These are phyloP conservation scores for Sebastes steindachneri DNA, from an alignment of 2,797 vertebrate genomes.

Conservation along the genomic window DNA sequence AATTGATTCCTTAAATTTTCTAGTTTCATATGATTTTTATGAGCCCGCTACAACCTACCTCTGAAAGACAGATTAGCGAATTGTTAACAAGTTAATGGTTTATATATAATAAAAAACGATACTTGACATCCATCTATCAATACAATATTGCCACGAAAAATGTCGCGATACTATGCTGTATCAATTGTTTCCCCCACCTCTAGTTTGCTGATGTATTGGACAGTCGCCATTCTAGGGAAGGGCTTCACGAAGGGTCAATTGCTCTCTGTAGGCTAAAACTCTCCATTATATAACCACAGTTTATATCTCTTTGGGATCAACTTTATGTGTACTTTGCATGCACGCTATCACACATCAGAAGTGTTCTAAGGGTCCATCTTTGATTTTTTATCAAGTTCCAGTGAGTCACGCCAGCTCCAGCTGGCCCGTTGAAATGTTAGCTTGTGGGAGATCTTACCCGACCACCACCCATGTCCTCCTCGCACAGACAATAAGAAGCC, in stretches of 20 bases:
- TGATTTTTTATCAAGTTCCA: slow-evolving; percentile 79
- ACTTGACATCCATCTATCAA: too few species aligned
- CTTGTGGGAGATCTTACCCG: slow-evolving; percentile 17
- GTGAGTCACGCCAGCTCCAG: slow-evolving; percentile 54
- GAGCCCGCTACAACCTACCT: too few species aligned
- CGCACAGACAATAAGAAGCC: slow-evolving; percentile 38
- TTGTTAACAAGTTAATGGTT: too few species aligned
- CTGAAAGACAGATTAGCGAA: too few species aligned
- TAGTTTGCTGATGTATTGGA: neutral
- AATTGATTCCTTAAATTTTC: too few species aligned
- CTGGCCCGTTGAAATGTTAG: slow-evolving; percentile 41
- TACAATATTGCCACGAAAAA: too few species aligned
- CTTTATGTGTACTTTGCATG: slow-evolving; percentile 73
- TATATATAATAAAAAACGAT: too few species aligned
- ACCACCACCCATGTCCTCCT: slow-evolving; percentile 50
- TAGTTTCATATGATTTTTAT: too few species aligned
- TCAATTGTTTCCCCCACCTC: too few species aligned
- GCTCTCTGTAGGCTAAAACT: slow-evolving; percentile 24
- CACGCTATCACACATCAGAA: slow-evolving; percentile 67
- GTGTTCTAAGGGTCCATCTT: slow-evolving; percentile 56
- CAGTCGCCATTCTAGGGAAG: too few species aligned
- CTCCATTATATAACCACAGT: slow-evolving; percentile 28
- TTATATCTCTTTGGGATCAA: slow-evolving; percentile 44
- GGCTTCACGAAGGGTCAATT: neutral
- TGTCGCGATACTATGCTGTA: too few species aligned